These are phyloP conservation scores for Xylota segnis DNA, from an alignment of 2,888 invertebrate genomes.

Conservation along the genomic window DNA sequence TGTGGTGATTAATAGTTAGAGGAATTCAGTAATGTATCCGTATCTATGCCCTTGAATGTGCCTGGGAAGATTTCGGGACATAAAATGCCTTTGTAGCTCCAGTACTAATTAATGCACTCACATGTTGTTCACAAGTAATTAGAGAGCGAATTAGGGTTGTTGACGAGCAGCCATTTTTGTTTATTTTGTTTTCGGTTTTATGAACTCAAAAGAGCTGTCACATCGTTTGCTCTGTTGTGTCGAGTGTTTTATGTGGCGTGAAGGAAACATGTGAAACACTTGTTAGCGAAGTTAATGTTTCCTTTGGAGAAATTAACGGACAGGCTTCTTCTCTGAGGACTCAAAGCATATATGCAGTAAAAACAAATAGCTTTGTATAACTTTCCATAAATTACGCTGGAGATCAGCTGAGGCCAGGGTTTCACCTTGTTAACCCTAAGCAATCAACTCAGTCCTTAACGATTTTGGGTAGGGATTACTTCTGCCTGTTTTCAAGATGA, in stretches of 20 bases:
- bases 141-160: conserved; percentile 10
- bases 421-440: no score
- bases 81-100: neutral
- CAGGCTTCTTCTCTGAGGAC: no score
- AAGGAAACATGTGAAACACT: conserved; percentile 19
- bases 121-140: conserved; percentile 44
- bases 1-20: conserved; percentile 32
- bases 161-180: conserved; percentile 6
- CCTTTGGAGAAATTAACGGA: neutral
- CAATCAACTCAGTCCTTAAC: no score
- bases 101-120: conserved; percentile 31
- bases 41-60: conserved; percentile 9
- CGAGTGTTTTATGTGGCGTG: conserved; percentile 24
- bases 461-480: no score
- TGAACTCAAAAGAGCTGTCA: conserved; percentile 9
- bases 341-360: no score
- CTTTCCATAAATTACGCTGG: no score
- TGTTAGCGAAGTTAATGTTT: conserved; percentile 10
- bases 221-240: conserved; percentile 7
- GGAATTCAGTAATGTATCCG: conserved; percentile 1
- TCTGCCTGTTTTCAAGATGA: no score
- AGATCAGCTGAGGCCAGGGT: no score
- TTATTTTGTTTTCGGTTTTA: conserved; percentile 12
- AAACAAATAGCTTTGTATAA: no score
- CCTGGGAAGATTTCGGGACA: neutral